A percentile compares a stretch with the other conserved stretches of the same genome.
Conservation (phyloP, 2,113 vertebrate species). For the Poeciliopsis prolifica region DNA sequence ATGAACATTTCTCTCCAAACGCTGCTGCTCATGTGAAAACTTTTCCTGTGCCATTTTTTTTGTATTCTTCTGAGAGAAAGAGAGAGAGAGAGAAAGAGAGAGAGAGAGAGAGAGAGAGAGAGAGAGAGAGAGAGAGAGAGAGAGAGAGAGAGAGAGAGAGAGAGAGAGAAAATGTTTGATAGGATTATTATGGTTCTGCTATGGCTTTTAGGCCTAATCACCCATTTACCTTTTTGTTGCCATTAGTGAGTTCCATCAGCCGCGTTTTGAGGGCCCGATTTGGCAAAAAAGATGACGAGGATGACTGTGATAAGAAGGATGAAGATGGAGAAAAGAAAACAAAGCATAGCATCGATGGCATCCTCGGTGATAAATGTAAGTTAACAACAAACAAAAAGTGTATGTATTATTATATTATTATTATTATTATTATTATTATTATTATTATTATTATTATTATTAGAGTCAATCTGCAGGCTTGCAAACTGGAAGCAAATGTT, state of each 20-base stretch:
- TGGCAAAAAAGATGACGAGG: conserved; percentile 98
- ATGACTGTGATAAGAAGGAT: conserved; percentile 96
- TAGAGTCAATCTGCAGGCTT: conserved; percentile 43
- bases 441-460: conserved; percentile 60
- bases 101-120: not conserved
- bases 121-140: not conserved
- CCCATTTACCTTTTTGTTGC: conserved; percentile 73
- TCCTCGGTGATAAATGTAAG: conserved; percentile 99
- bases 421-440: conserved; percentile 64
- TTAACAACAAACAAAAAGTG: conserved; percentile 67
- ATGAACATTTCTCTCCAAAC: conserved; percentile 10
- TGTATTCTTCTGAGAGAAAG: conserved; percentile 33
- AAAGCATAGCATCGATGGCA: conserved; percentile 99
- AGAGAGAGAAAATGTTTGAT: conserved; percentile 51
- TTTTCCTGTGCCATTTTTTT: conserved; percentile 55
- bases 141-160: not conserved
- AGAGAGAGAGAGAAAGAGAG: not conserved
- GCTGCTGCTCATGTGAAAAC: conserved; percentile 51
- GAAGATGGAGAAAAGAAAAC: conserved; percentile 99
- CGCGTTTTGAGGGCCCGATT: conserved; percentile 99
- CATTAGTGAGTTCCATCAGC: conserved; percentile 99
- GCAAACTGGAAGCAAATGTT: conserved; percentile 58
- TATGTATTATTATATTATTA: conserved; percentile 56
- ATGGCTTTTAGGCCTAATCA: conserved; percentile 76
- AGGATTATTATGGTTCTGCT: conserved; percentile 73